These are phyloP conservation scores for Chromobotia macracanthus DNA, from an alignment of 2,797 vertebrate species.

Conservation along the genomic window DNA sequence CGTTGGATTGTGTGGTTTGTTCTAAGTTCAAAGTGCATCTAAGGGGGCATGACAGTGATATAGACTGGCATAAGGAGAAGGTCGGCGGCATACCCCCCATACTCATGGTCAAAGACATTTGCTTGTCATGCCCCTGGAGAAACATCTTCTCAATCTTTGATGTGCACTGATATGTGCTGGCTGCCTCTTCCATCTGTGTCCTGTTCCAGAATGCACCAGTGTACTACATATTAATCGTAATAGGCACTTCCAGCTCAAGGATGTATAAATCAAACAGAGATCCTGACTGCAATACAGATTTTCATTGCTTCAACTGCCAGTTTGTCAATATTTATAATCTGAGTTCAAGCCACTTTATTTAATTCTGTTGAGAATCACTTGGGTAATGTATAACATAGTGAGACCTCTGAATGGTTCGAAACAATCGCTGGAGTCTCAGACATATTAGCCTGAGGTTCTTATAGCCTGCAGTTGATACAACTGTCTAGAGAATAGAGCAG, in stretches of 20 bases:
- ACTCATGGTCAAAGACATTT: constrained; percentile 55
- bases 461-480: constrained; percentile 46
- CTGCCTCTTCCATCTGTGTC: constrained; percentile 38
- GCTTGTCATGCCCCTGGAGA: constrained; percentile 43
- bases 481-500: constrained; percentile 45
- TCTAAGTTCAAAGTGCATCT: constrained; percentile 18
- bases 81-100: constrained; percentile 48
- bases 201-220: constrained; percentile 17
- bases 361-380: constrained; percentile 19
- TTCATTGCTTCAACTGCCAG: constrained; percentile 5
- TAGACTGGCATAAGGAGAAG: constrained; percentile 47
- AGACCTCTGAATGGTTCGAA: not conserved
- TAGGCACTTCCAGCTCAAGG: constrained; percentile 18
- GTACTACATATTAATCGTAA: constrained; percentile 23
- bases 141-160: constrained; percentile 56
- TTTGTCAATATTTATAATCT: constrained; percentile 42
- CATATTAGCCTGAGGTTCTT: constrained; percentile 33
- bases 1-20: constrained; percentile 25
- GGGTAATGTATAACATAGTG: not conserved
- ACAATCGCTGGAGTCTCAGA: not conserved
- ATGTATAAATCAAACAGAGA: constrained; percentile 10
- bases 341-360: constrained; percentile 16
- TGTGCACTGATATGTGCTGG: constrained; percentile 60
- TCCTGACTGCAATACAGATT: constrained; percentile 23
- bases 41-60: constrained; percentile 51